Evolutionary conservation across 2,113 vertebrate genomes (phyloP), one percentile per base, ranked within the genome.

Genomic region (Hippocampus guttulatus): DNA sequence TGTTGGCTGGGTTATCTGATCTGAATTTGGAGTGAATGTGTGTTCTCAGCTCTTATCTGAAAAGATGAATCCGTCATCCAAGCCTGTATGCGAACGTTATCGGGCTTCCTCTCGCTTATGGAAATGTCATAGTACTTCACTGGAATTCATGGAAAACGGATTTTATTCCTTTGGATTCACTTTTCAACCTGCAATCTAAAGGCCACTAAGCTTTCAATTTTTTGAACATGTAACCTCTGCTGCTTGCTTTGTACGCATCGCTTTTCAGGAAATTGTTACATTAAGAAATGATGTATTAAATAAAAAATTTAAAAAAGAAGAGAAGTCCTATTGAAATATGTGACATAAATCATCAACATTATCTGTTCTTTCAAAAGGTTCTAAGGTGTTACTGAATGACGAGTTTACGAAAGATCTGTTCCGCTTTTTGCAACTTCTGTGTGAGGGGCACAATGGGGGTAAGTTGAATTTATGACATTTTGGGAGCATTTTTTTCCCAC

Each of bases 391-490:
- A 70, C 96, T 95, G 88, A 97, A 97, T 68, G 96, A 99, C 71
- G 97, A 99, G 81, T 98, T 99, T 88, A 98, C 97, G 57, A 93
- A 94, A 87, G 97, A 98, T 91, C 92, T 99, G 40, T 99, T 99
- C 90, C 92, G 97, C 81, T 99, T 99, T 92, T 94, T 99, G 70
- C 97, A 99, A 88, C 93, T 99, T 74, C 94, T 99, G 16, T 99
- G 97, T 86, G 97, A 99, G 93, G 97, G 97, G 7, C 97, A 99
- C 88, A 99, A 99, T 64, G 94, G 94, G 77, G 97, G 97, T 99
- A 89, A 93, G 95, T 52, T 5, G 2, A 8, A 14, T 33, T 10
- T 58, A 27, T 18, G 2, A 43, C 2, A 25, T 11, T 69, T 70
- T 21, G 27, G 33, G 23, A 27, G 20, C 65, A 9, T 62, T 70